These are phyloP conservation scores for Hemibagrus wyckioides DNA, from an alignment of 2,113 vertebrate genomes.

Conservation along the genomic window DNA sequence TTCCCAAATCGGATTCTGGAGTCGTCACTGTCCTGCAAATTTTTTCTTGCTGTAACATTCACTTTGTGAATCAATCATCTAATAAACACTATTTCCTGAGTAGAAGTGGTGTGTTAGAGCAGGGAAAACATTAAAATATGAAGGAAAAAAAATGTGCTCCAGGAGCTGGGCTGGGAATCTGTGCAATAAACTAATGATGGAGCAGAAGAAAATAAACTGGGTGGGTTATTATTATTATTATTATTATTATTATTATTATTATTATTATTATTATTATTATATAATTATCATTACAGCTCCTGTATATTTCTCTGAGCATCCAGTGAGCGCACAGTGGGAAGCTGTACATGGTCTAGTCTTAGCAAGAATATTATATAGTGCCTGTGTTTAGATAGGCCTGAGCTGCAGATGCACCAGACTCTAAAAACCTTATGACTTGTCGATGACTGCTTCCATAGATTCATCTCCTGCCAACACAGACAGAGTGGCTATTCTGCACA, in stretches of 20 bases:
- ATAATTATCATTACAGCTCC: not conserved
- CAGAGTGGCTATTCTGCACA: slow-evolving; percentile 39
- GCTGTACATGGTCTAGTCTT: slow-evolving; percentile 13
- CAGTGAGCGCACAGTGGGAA: not conserved
- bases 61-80: not conserved
- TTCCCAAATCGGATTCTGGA: not conserved
- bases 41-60: not conserved
- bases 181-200: not conserved
- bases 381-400: slow-evolving; percentile 45
- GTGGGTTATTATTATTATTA: not conserved
- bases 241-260: not conserved
- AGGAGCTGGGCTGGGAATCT: not conserved
- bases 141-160: not conserved
- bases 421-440: slow-evolving; percentile 35
- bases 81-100: not conserved
- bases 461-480: slow-evolving; percentile 38
- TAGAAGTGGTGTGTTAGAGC: not conserved
- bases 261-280: not conserved
- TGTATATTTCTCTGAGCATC: not conserved
- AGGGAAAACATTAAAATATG: not conserved
- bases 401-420: slow-evolving; percentile 23
- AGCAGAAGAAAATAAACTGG: not conserved
- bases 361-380: slow-evolving; percentile 43
- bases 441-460: slow-evolving; percentile 42
- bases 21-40: not conserved